Percentiles rank a stretch among this genome's conserved stretches.
Evolutionary conservation across 2,113 vertebrate genomes (phyloP).

Genomic region (Rousettus leschenaultii): DNA sequence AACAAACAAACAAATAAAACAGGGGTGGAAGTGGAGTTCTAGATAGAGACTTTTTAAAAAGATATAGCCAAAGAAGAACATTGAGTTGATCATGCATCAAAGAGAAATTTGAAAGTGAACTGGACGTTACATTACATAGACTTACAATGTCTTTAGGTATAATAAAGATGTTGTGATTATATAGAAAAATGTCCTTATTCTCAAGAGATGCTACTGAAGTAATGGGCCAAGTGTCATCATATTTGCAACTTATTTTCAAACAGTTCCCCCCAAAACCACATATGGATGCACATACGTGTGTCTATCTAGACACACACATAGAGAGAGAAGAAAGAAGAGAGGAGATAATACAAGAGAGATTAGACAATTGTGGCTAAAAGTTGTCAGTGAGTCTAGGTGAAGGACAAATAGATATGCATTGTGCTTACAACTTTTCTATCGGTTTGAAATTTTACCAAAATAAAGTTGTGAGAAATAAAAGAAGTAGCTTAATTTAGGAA

Average conservation of each 20-base stretch:
- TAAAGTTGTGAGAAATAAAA: background rate
- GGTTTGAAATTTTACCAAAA: slow-evolving; percentile 6
- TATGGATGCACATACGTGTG: background rate
- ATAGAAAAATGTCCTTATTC: background rate
- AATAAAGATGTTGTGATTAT: background rate
- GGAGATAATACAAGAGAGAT: background rate
- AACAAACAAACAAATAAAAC: background rate
- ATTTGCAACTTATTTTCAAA: background rate
- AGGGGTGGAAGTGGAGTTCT: background rate
- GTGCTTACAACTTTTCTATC: background rate
- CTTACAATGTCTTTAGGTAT: background rate
- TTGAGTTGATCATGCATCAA: background rate
- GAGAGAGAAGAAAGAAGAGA: background rate
- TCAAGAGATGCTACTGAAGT: background rate
- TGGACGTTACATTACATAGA: background rate
- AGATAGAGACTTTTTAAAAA: background rate
- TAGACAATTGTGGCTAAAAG: background rate
- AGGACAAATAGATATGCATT: background rate
- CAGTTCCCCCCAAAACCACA: background rate
- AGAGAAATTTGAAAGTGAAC: background rate
- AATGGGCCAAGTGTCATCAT: background rate
- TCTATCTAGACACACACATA: background rate
- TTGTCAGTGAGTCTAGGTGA: background rate
- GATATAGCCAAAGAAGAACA: background rate
- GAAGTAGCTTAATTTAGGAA: slow-evolving; percentile 1